Evolutionary conservation across 2,113 vertebrate genomes (phyloP).

Genomic region (Eonycteris spelaea): DNA sequence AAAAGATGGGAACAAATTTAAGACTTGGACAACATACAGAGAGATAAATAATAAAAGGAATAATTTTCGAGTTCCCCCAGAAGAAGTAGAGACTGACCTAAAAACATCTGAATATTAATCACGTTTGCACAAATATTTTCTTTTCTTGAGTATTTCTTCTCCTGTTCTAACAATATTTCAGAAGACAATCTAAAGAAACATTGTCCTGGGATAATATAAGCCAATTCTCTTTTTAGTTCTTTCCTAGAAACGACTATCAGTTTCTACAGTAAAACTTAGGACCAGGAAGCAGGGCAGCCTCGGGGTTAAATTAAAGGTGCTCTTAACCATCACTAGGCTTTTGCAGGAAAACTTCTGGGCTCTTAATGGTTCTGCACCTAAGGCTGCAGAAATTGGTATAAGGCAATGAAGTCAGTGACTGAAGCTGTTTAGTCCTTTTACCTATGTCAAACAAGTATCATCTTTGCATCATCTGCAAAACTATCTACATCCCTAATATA

Average conservation of each 20-base stretch:
- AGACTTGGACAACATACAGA: background rate
- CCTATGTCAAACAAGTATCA: background rate
- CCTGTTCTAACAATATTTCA: background rate
- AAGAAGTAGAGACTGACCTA: background rate
- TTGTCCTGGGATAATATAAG: background rate
- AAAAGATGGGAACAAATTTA: background rate
- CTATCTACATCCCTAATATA: background rate
- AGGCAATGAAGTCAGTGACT: background rate
- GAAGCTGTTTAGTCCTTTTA: background rate
- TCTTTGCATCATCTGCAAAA: background rate
- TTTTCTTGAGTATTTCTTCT: background rate
- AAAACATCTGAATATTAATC: background rate
- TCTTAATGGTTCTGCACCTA: background rate
- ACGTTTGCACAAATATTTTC: background rate
- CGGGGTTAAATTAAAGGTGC: background rate
- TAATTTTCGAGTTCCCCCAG: background rate
- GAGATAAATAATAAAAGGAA: slow-evolving; percentile 22
- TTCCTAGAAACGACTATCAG: background rate
- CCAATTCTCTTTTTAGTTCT: background rate
- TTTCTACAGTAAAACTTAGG: background rate
- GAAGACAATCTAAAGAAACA: background rate
- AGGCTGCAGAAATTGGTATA: background rate
- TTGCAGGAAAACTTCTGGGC: background rate
- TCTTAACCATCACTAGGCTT: background rate
- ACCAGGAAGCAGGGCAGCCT: background rate